A percentile compares a stretch with the other conserved stretches of the same genome.
phyloP scores from a whole-genome alignment of 1,140 invertebrate species.

The Caenorhabditis brenneri region DNA sequence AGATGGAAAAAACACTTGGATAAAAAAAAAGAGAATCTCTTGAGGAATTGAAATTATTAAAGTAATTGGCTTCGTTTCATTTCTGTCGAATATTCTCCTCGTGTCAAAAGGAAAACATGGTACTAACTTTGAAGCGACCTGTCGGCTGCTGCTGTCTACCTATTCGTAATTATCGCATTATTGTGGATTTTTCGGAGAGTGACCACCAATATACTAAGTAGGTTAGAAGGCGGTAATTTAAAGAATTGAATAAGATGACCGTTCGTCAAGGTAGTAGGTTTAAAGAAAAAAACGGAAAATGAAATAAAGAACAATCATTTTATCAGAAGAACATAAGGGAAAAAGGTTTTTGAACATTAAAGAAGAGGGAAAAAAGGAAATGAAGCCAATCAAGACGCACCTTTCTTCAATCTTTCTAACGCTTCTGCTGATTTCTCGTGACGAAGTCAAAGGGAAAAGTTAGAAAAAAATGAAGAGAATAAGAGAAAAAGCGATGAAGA shows the following conservation, averaged over 20 bases:
- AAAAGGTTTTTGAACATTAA: constrained; percentile 14
- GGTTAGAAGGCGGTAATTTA: constrained; percentile 34
- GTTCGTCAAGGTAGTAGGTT: neutral
- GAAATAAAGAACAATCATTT: neutral
- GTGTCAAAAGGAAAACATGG: neutral
- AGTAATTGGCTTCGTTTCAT: too few relatives aligned
- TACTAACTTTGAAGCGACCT: neutral
- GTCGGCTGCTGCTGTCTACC: constrained; percentile 9
- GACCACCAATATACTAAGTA: constrained; percentile 28
- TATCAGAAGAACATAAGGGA: neutral
- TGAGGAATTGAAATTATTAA: too few relatives aligned
- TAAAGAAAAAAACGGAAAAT: neutral
- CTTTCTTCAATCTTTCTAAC: neutral
- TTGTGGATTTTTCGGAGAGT: constrained; percentile 36
- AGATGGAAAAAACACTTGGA: neutral
- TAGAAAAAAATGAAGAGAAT: neutral
- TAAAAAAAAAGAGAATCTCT: neutral
- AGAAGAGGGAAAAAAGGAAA: neutral
- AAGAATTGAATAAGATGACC: neutral
- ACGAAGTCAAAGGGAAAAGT: neutral
- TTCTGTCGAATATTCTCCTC: too few relatives aligned
- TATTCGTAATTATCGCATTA: constrained; percentile 39
- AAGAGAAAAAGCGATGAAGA: neutral
- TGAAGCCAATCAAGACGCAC: constrained; percentile 26
- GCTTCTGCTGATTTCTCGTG: constrained; percentile 18